These are phyloP conservation scores for Rhodophaea formosa DNA, from an alignment of 2,888 invertebrate genomes.

Conservation along the genomic window DNA sequence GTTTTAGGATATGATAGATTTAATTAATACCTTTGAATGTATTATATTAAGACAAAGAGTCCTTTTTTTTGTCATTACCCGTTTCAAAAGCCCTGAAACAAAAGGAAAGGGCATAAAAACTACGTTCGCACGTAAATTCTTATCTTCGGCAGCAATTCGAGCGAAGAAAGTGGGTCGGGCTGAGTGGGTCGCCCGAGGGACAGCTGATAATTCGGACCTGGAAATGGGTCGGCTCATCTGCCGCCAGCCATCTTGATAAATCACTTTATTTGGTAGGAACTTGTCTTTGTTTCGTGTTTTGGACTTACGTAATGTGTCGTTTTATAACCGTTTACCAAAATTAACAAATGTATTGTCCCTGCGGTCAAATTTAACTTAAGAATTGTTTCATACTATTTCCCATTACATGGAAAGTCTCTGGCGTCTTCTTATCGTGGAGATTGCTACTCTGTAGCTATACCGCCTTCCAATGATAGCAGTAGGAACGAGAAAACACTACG, in stretches of 20 bases:
- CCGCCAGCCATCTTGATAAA: not conserved
- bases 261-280: slow-evolving; percentile 1
- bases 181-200: slow-evolving; percentile 10
- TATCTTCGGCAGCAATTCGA: slow-evolving; percentile 7
- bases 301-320: not conserved
- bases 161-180: slow-evolving; percentile 14
- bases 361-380: too few relatives aligned
- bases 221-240: slow-evolving; percentile 15
- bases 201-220: slow-evolving; percentile 5
- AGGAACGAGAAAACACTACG: too few relatives aligned
- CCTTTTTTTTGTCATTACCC: too few relatives aligned
- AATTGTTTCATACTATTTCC: too few relatives aligned
- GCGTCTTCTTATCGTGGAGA: too few relatives aligned
- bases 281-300: not conserved
- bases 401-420: too few relatives aligned
- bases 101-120: not conserved
- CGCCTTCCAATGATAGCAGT: too few relatives aligned
- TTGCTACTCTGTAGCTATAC: too few relatives aligned
- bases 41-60: too few relatives aligned
- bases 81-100: not conserved
- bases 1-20: too few relatives aligned
- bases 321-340: not conserved
- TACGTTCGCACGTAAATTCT: slow-evolving; percentile 12
- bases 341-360: too few relatives aligned
- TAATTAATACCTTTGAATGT: too few relatives aligned